These are phyloP conservation scores for Diplolepis rosae DNA, from an alignment of 2,888 invertebrate genomes.

Conservation along the genomic window DNA sequence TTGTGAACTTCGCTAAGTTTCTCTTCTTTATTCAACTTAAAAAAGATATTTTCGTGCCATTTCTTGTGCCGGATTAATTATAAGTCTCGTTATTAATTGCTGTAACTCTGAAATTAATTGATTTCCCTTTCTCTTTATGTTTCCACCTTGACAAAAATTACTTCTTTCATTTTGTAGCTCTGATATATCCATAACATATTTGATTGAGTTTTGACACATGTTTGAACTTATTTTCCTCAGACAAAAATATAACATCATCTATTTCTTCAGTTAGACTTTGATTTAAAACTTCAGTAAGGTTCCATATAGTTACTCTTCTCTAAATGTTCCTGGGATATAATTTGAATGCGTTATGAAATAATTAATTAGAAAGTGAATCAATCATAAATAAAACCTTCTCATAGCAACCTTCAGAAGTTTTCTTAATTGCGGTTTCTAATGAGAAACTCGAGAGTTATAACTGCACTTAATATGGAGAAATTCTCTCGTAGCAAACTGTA, in stretches of 20 bases:
- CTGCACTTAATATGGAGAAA: conserved; percentile 5
- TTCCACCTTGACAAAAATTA: neutral
- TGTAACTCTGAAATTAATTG: neutral
- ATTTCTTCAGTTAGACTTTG: no score
- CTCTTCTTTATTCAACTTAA: neutral
- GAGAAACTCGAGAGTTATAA: conserved; percentile 8
- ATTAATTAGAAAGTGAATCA: neutral
- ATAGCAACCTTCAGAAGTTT: neutral
- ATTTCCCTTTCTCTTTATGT: neutral
- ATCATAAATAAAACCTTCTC: neutral
- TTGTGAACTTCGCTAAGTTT: neutral
- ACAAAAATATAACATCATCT: no score
- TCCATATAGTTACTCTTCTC: no score
- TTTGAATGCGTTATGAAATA: neutral
- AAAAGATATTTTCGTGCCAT: neutral
- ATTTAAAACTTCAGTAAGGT: no score
- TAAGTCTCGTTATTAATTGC: neutral
- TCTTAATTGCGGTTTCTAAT: conserved; percentile 12
- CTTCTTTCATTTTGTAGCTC: no score
- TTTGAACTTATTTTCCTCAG: no score
- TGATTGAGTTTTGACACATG: no score
- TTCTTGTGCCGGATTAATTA: neutral
- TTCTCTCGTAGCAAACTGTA: neutral
- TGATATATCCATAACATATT: no score
- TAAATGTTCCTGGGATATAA: neutral